phyloP scores from a whole-genome alignment of 2,888 invertebrate species.

The Leptopterna dolabrata region DNA sequence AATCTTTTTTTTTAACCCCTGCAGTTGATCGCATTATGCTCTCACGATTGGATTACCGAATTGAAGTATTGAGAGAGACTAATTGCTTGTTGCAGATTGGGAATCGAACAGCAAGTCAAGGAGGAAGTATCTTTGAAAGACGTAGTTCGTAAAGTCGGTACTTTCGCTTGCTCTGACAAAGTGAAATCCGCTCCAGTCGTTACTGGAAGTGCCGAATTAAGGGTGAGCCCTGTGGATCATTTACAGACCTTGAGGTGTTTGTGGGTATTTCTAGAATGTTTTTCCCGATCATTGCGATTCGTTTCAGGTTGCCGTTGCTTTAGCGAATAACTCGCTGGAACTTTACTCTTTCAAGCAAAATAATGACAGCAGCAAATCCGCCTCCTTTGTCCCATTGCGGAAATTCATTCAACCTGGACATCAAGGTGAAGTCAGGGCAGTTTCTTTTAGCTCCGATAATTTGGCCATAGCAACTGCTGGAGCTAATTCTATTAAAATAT shows the following conservation, averaged over 20 bases:
- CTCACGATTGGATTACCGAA: no score
- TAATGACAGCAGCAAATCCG: conserved; percentile 70
- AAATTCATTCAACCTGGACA: conserved; percentile 83
- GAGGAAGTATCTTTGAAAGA: conserved; percentile 74
- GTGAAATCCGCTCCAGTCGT: conserved; percentile 78
- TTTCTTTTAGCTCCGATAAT: conserved; percentile 92
- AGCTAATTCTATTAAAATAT: conserved; percentile 89
- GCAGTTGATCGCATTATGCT: no score
- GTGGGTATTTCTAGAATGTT: no score
- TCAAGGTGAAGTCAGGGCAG: conserved; percentile 86
- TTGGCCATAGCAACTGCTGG: conserved; percentile 88
- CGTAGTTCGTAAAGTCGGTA: conserved; percentile 77
- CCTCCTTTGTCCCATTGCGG: conserved; percentile 72
- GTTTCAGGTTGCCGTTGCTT: conserved; percentile 71
- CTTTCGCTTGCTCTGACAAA: conserved; percentile 71
- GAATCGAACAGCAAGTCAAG: background rate
- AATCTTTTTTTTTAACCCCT: no score
- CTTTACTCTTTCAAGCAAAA: conserved; percentile 72
- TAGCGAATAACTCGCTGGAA: conserved; percentile 82
- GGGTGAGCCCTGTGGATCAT: conserved; percentile 66
- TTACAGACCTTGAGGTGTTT: background rate
- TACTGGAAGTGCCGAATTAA: conserved; percentile 78
- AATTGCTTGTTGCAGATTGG: conserved; percentile 5
- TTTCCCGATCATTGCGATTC: background rate
- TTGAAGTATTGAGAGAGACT: no score